Evolutionary conservation across 2,113 vertebrate genomes (phyloP).

Genomic region (Actinemys pallida): DNA sequence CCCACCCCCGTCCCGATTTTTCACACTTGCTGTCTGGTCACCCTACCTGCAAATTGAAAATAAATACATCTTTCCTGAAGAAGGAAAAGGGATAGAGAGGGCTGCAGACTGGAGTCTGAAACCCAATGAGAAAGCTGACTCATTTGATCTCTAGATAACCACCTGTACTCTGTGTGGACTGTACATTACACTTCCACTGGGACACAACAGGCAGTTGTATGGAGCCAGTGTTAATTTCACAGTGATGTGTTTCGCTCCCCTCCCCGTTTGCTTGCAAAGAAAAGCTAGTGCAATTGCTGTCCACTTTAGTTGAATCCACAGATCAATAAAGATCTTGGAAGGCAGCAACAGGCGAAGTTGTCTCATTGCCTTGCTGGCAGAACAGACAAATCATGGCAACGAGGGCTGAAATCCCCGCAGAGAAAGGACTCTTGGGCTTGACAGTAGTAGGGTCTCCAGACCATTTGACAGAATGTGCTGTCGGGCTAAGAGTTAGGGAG

Average conservation of each 20-base stretch:
- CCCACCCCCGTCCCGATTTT: too few relatives aligned
- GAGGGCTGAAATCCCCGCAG: constrained; percentile 41
- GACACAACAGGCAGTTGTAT: neutral
- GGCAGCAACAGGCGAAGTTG: constrained; percentile 53
- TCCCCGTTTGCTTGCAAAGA: constrained; percentile 31
- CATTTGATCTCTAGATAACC: constrained; percentile 5
- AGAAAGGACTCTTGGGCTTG: neutral
- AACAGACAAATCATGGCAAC: constrained; percentile 47
- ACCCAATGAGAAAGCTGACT: constrained; percentile 10
- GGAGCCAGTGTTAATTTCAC: constrained; percentile 36
- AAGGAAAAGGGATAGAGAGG: constrained; percentile 29
- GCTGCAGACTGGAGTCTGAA: neutral
- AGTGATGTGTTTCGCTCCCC: neutral
- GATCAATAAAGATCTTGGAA: constrained; percentile 58
- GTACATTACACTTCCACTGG: neutral
- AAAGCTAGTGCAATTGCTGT: constrained; percentile 36
- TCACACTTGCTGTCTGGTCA: too few relatives aligned
- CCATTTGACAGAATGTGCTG: too few relatives aligned
- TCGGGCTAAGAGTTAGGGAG: too few relatives aligned
- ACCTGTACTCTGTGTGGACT: constrained; percentile 5
- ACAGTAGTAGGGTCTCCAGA: too few relatives aligned
- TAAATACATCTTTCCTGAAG: neutral
- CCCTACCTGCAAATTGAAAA: constrained; percentile 14
- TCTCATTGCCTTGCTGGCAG: constrained; percentile 26
- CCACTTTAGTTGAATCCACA: constrained; percentile 61